phyloP scores from a whole-genome alignment of 64 coral and sea anemone genomes.

The Trachythela sp. region DNA sequence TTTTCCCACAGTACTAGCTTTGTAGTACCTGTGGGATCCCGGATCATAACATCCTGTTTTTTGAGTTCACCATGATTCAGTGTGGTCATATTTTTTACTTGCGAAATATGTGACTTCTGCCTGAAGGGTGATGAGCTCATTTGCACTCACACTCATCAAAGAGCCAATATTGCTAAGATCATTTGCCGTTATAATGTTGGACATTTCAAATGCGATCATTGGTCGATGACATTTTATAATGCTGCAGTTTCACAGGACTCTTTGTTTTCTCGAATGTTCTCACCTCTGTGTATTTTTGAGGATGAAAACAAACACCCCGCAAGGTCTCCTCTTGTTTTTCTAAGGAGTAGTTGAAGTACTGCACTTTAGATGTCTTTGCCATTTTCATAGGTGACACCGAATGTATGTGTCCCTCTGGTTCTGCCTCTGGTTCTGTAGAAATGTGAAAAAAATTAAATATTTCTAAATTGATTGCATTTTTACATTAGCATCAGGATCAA shows the following conservation, averaged over 20 bases:
- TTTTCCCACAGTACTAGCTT: constrained; percentile 11
- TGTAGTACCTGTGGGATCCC: background rate
- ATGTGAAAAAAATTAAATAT: no score
- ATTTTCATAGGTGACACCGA: constrained; percentile 35
- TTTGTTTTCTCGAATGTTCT: constrained; percentile 9
- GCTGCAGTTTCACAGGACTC: background rate
- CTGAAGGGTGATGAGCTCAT: background rate
- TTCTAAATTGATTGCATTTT: no score
- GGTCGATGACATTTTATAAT: background rate
- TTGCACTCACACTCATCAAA: background rate
- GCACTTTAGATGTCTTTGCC: constrained; percentile 10
- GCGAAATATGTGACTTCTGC: background rate
- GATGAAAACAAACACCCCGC: constrained; percentile 17
- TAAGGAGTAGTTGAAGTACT: constrained; percentile 19
- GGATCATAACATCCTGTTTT: background rate
- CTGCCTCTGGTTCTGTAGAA: constrained; percentile 9
- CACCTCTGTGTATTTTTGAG: constrained; percentile 10
- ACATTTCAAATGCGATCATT: background rate
- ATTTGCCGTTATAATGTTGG: background rate
- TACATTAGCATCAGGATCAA: no score
- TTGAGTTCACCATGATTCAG: background rate
- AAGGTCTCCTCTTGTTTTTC: background rate
- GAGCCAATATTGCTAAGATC: background rate
- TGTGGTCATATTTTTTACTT: background rate
- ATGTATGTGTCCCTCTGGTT: constrained; percentile 25